phyloP scores from a whole-genome alignment of 2,888 invertebrate genomes.

The Eilema griseolum region DNA sequence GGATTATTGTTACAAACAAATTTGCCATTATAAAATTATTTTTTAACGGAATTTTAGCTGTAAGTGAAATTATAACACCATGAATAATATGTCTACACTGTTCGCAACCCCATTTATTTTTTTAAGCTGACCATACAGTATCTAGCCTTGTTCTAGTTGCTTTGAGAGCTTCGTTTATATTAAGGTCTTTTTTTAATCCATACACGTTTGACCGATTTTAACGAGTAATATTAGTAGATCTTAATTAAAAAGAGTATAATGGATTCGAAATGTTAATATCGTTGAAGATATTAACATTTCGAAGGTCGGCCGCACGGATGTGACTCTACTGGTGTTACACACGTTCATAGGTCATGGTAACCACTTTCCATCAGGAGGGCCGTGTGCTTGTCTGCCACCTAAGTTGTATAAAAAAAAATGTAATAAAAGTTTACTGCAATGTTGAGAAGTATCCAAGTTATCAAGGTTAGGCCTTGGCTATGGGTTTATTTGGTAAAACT shows the following conservation, averaged over 20 bases:
- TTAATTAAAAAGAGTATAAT: not conserved
- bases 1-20: too few species aligned
- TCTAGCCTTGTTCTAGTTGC: slow-evolving; percentile 28
- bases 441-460: not conserved
- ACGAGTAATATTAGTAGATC: not conserved
- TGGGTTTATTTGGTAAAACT: not conserved
- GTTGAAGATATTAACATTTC: too few species aligned
- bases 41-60: too few species aligned
- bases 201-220: not conserved
- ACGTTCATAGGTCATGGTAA: too few species aligned
- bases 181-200: slow-evolving; percentile 32
- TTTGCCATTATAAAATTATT: too few species aligned
- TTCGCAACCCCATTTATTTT: not conserved
- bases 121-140: slow-evolving; percentile 47
- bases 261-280: not conserved
- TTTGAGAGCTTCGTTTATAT: slow-evolving; percentile 37
- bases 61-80: too few species aligned
- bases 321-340: too few species aligned
- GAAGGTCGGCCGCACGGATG: too few species aligned
- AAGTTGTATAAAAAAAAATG: too few species aligned
- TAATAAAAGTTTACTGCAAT: too few species aligned
- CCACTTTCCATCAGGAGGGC: too few species aligned
- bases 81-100: not conserved
- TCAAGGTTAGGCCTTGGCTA: not conserved
- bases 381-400: too few species aligned